Evolutionary conservation across 2,113 vertebrate genomes (phyloP).

Genomic region (Callithrix jacchus): DNA sequence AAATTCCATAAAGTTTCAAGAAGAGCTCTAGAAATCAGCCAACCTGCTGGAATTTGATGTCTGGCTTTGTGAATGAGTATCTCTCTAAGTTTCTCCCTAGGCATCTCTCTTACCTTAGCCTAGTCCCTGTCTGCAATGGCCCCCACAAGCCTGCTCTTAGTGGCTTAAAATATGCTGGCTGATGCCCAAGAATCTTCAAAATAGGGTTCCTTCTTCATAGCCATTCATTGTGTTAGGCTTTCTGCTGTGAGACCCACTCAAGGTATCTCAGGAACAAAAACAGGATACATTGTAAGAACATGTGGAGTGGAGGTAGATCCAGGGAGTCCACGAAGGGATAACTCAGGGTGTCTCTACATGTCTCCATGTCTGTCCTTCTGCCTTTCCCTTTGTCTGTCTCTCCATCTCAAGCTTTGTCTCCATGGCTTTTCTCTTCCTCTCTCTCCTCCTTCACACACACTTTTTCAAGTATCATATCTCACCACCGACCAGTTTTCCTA

Average conservation of each 20-base stretch:
- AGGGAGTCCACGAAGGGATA: background rate
- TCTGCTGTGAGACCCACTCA: background rate
- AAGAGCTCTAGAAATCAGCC: background rate
- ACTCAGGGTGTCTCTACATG: too few species aligned
- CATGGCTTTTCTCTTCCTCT: fast-evolving
- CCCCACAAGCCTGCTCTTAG: background rate
- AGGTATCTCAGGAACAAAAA: background rate
- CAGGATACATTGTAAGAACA: background rate
- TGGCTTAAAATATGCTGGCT: background rate
- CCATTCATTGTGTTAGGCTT: background rate
- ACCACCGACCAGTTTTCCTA: background rate
- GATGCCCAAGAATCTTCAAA: background rate
- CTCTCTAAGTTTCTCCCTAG: background rate
- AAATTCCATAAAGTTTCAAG: background rate
- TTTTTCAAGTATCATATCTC: background rate
- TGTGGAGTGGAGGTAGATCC: background rate
- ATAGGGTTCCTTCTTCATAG: background rate
- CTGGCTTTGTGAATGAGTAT: background rate
- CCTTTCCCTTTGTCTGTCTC: background rate
- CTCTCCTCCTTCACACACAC: background rate
- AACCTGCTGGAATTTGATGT: background rate
- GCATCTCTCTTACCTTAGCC: background rate
- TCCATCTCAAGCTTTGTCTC: background rate
- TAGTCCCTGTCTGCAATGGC: background rate
- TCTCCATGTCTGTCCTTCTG: background rate